phyloP scores from a whole-genome alignment of 2,888 invertebrate species.

The Athalia cordata region DNA sequence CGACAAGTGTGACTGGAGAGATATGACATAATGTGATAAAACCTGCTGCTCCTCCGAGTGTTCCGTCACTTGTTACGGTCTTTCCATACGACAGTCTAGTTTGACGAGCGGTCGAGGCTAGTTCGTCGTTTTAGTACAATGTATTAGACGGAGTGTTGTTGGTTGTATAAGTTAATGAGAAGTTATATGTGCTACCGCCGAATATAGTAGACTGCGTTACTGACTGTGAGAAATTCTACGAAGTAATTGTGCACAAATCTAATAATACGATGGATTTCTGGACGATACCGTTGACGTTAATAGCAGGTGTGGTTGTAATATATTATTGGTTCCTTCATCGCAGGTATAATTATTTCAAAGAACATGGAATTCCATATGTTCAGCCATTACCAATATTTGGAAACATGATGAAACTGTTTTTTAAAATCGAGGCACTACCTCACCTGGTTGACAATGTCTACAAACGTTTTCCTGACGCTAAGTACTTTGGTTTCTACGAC shows the following conservation, averaged over 20 bases:
- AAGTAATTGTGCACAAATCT: background rate
- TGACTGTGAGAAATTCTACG: background rate
- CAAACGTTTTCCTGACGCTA: slow-evolving; percentile 53
- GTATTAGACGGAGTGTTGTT: background rate
- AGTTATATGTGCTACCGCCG: background rate
- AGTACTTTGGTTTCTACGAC: slow-evolving; percentile 61
- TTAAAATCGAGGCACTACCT: slow-evolving; percentile 47
- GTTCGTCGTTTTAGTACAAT: background rate
- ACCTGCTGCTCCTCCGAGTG: too few relatives aligned
- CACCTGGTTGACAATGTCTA: slow-evolving; percentile 51
- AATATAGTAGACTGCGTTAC: too few relatives aligned
- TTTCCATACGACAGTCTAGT: background rate
- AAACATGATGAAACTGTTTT: slow-evolving; percentile 51
- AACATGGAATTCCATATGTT: slow-evolving; percentile 50
- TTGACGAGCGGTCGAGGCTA: background rate
- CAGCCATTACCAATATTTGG: slow-evolving; percentile 52
- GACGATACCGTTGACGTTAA: slow-evolving; percentile 27
- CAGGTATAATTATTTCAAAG: slow-evolving; percentile 55
- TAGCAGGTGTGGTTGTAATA: slow-evolving; percentile 12
- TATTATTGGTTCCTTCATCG: slow-evolving; percentile 46
- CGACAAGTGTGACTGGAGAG: too few relatives aligned
- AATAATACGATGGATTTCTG: slow-evolving; percentile 35
- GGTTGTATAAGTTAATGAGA: background rate
- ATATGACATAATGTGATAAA: too few relatives aligned
- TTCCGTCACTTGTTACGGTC: background rate